These are phyloP conservation scores for Corythornis leucogaster DNA, from an alignment of 2,797 vertebrate genomes.

Conservation along the genomic window DNA sequence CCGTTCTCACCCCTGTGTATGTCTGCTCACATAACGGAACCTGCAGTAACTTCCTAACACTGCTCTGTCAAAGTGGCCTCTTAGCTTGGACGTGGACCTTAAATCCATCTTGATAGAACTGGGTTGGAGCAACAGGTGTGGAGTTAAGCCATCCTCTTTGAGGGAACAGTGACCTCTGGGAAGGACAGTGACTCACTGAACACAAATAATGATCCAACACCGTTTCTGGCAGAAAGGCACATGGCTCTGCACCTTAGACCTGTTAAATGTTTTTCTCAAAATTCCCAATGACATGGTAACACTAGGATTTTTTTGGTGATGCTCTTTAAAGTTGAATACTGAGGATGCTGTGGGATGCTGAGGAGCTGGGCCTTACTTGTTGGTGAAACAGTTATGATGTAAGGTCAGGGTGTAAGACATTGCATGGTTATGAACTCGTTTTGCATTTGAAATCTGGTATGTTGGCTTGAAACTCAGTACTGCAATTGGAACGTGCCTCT, in stretches of 20 bases:
- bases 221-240: not conserved
- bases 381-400: not conserved
- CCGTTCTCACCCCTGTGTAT: not conserved
- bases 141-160: not conserved
- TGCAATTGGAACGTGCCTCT: not conserved
- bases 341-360: not conserved
- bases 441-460: not conserved
- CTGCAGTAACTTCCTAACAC: not conserved
- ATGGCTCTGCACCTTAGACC: fast-evolving
- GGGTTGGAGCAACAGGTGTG: not conserved
- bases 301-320: not conserved
- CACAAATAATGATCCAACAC: not conserved
- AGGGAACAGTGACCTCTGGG: fast-evolving
- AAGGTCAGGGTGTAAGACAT: not conserved
- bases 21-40: not conserved
- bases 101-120: not conserved
- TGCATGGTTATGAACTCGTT: not conserved
- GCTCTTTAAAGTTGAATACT: fast-evolving
- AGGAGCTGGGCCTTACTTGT: not conserved
- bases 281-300: not conserved
- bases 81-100: not conserved
- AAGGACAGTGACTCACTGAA: not conserved
- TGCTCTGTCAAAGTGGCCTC: not conserved
- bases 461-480: not conserved
- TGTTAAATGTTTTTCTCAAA: not conserved